Conservation (phyloP, 2,797 vertebrate genomes). For the Takifugu ocellatus region DNA sequence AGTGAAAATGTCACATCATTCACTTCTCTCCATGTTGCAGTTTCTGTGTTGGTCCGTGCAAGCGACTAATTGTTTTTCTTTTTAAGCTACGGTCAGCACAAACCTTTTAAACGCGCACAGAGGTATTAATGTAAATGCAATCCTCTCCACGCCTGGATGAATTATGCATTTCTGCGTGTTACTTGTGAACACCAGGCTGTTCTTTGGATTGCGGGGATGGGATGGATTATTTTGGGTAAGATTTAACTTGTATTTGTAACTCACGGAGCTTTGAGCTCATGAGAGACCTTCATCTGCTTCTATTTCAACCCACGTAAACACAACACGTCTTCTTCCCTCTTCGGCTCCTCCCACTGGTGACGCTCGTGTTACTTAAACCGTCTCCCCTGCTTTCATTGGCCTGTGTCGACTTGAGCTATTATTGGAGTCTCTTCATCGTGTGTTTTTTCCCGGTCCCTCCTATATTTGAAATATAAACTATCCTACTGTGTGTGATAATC, state of each 20-base stretch:
- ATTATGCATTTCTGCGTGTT: too few species aligned
- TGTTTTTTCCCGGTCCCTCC: too few species aligned
- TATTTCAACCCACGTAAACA: conserved; percentile 46
- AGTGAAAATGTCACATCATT: conserved; percentile 74
- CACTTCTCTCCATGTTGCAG: conserved; percentile 58
- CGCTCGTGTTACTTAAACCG: conserved; percentile 27
- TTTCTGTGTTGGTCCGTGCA: conserved; percentile 45
- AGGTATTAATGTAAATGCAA: neutral
- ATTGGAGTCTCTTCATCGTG: too few species aligned
- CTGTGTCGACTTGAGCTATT: neutral
- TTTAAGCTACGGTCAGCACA: conserved; percentile 15
- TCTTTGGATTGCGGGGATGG: too few species aligned
- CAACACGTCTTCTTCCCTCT: conserved; percentile 44
- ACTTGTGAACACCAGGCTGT: too few species aligned
- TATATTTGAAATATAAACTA: too few species aligned
- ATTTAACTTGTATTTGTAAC: conserved; percentile 36
- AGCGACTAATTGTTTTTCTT: conserved; percentile 38
- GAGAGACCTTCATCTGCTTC: conserved; percentile 29
- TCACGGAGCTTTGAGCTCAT: conserved; percentile 22
- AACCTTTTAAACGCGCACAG: neutral
- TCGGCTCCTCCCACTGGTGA: conserved; percentile 44
- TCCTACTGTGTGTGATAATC: neutral
- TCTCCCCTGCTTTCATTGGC: conserved; percentile 15
- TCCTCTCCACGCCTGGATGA: too few species aligned
- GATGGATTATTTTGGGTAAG: conserved; percentile 1